A percentile compares a stretch with the other conserved stretches of the same genome.
Conservation (phyloP, 2,797 vertebrate species). For the Chaenodraco wilsoni region DNA sequence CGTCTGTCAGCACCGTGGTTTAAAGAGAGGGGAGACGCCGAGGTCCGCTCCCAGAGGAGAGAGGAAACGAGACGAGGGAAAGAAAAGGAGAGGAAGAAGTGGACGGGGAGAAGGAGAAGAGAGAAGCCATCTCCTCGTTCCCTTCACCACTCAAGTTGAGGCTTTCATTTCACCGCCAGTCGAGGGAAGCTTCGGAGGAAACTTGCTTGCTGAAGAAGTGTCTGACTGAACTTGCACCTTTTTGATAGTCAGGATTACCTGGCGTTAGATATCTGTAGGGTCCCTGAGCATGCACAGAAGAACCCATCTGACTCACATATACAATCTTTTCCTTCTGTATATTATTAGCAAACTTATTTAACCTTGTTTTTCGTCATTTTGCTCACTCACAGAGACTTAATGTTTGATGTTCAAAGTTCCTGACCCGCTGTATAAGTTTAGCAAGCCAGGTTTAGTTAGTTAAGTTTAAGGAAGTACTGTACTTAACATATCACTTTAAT, state of each 20-base stretch:
- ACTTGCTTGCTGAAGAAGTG: slow-evolving; percentile 49
- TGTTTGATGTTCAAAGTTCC: slow-evolving; percentile 64
- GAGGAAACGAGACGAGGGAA: slow-evolving; percentile 61
- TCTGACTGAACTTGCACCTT: slow-evolving; percentile 69
- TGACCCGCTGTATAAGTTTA: slow-evolving; percentile 55
- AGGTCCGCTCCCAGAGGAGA: slow-evolving; percentile 57
- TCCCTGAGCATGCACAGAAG: slow-evolving; percentile 73
- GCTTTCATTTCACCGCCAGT: slow-evolving; percentile 54
- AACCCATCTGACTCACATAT: slow-evolving; percentile 58
- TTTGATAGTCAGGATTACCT: slow-evolving; percentile 54
- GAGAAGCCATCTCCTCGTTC: slow-evolving; percentile 31
- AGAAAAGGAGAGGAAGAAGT: slow-evolving; percentile 31
- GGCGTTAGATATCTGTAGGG: slow-evolving; percentile 67
- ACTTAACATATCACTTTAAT: slow-evolving; percentile 67
- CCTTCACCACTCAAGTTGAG: slow-evolving; percentile 45
- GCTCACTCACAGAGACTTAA: slow-evolving; percentile 51
- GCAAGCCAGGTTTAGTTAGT: slow-evolving; percentile 46
- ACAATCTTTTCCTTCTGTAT: slow-evolving; percentile 69
- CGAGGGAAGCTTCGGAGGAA: slow-evolving; percentile 45
- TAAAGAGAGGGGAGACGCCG: slow-evolving; percentile 76
- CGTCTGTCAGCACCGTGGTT: slow-evolving; percentile 99
- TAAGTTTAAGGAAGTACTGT: slow-evolving; percentile 47
- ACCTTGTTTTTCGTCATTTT: slow-evolving; percentile 65
- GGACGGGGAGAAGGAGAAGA: slow-evolving; percentile 31
- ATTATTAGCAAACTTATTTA: slow-evolving; percentile 65